Base-by-base conservation (phyloP, 2,888 invertebrate genomes). In the Scaptomyza cyrtandrae region DNA sequence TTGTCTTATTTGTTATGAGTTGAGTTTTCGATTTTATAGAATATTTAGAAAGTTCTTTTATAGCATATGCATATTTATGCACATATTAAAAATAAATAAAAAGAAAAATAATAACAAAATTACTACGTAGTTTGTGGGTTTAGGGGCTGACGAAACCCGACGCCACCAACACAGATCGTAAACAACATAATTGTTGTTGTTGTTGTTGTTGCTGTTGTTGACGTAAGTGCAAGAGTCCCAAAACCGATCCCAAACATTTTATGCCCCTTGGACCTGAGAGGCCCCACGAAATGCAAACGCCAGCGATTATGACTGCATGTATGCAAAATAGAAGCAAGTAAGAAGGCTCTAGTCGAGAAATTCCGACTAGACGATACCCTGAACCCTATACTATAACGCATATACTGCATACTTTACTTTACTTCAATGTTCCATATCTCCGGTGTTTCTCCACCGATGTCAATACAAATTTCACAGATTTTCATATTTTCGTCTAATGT, bases 261-360 rank as follows among this genome's bases (percentile, higher is more conserved):
- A 81, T 84, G 29, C 31, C 62, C 37, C 13, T 4, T 44, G 43
- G 70, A 67, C 69, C 77, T 75, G 77, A 80, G 73, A 76, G 67
- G 45, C 39, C 65, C 49, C 6, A 9, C 9, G 19, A 62, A 50
- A 14, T 68, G 83, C 70, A 64, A 9, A n/a, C 9, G 43, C 66
- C 53, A 63, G 77, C 64, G 6, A 60, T 58, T 64, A 46, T 16
- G 2, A 39, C 39, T 75, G 58, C 55, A 45, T 45, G 7, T 37
- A 44, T 45, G 53, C 44, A 55, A 53, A 35, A 43, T 27, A 29
- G 10, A 31, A 31, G 9, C 13, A 68, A 19, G 19, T 19, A 19
- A 19, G 19, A 19, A 19, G 19, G 19, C 19, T 19, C 19, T 19
- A 19, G 1, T 19, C 19, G 19, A 19, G 19, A 19, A 19, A 19